These are phyloP conservation scores for Scarus forsteni DNA, from an alignment of 2,797 vertebrate genomes.

Conservation along the genomic window DNA sequence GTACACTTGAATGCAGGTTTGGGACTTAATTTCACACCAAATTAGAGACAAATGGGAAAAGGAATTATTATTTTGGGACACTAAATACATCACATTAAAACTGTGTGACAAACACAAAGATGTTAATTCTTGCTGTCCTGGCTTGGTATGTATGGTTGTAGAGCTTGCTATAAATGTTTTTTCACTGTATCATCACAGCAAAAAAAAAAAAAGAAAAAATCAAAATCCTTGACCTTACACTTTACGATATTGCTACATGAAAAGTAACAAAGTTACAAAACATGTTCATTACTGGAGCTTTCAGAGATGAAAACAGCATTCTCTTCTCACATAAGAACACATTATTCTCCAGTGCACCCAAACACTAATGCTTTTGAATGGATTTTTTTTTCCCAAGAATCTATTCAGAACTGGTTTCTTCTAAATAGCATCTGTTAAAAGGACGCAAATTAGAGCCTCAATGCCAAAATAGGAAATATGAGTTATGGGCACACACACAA, in stretches of 20 bases:
- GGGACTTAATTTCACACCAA: conserved; percentile 56
- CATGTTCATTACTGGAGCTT: conserved; percentile 3
- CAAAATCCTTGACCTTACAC: conserved; percentile 35
- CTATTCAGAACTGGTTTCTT: not conserved
- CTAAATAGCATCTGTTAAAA: conserved; percentile 11
- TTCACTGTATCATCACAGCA: conserved; percentile 2
- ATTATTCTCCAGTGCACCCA: not conserved
- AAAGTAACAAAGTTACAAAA: conserved; percentile 20
- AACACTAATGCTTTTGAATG: not conserved
- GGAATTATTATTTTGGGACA: conserved; percentile 12
- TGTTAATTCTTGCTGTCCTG: conserved; percentile 9
- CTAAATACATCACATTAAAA: not conserved
- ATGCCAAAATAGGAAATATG: conserved; percentile 19
- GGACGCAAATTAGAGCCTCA: conserved; percentile 12
- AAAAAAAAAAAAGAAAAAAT: conserved; percentile 3
- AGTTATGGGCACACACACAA: conserved; percentile 8
- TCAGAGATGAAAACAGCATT: not conserved
- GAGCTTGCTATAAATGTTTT: conserved; percentile 14
- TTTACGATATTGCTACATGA: conserved; percentile 34
- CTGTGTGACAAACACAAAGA: conserved; percentile 2
- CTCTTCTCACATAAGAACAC: not conserved
- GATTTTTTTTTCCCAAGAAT: not conserved
- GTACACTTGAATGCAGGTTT: conserved; percentile 38
- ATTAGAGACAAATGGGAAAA: conserved; percentile 36
- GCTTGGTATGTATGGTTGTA: not conserved